Evolutionary conservation across 2,888 invertebrate species (phyloP).

Genomic region (Gisinianus flammeolus): DNA sequence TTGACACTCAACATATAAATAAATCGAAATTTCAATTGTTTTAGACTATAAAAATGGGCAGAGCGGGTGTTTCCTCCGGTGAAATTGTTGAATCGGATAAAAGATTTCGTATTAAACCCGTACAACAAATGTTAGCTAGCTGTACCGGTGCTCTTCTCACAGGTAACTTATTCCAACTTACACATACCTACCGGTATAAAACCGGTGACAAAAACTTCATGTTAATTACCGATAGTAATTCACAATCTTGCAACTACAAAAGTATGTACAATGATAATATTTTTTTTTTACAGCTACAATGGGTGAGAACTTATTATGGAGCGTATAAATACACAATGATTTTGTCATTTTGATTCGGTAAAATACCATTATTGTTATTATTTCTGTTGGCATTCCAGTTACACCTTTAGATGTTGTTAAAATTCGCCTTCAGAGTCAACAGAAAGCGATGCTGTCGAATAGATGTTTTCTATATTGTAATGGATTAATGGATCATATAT

Average conservation of each 20-base stretch:
- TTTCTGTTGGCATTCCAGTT: conserved; percentile 67
- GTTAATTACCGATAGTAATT: too few relatives aligned
- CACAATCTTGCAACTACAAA: too few relatives aligned
- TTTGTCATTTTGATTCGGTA: too few relatives aligned
- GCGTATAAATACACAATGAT: too few relatives aligned
- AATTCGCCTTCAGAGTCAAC: conserved; percentile 93
- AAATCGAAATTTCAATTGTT: too few relatives aligned
- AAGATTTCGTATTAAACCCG: conserved; percentile 75
- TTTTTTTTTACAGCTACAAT: conserved; percentile 87
- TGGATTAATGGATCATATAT: conserved; percentile 97
- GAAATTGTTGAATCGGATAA: conserved; percentile 69
- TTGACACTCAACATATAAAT: too few relatives aligned
- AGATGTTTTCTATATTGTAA: conserved; percentile 96
- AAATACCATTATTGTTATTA: background rate
- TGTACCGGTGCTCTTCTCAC: conserved; percentile 87
- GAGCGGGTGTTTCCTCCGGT: too few relatives aligned
- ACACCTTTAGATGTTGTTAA: conserved; percentile 99
- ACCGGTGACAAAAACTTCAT: too few relatives aligned
- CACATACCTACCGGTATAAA: too few relatives aligned
- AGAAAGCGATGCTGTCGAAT: conserved; percentile 78
- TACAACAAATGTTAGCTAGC: conserved; percentile 84
- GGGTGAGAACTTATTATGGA: conserved; percentile 71
- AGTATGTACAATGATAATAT: too few relatives aligned
- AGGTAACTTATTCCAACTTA: too few relatives aligned
- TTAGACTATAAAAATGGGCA: too few relatives aligned